Base-by-base conservation (phyloP, 2,797 vertebrate species). In the Falco naumanni region DNA sequence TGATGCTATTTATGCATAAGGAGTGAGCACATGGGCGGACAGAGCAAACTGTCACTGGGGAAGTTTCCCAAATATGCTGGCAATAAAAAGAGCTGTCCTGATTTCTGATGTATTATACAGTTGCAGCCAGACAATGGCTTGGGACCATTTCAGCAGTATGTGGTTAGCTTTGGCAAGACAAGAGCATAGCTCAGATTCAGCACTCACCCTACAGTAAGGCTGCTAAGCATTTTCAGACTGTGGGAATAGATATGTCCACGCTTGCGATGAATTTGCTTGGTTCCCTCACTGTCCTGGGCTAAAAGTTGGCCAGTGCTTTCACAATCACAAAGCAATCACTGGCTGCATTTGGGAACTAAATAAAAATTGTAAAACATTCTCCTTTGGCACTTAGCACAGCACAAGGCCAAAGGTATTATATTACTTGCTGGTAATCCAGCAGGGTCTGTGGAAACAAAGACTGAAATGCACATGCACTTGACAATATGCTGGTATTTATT, bases 71-170 rank as follows among this genome's bases (percentile, higher is more conserved):
- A 37, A 60, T 26, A 71, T 1, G 7, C 48, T 71, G 34, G 39
- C 72, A 91, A 59, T 75, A 75, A 84, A 87, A 86, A 54, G 31
- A 92, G 26, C 69, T 95, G 57, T 76, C 24, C 66, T 87, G 51
- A 74, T 83, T 89, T 84, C 80, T 90, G 53, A 64, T 39, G 14
- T 16, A 13, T 74, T 51, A 29, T 3, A 45, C 57, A 65, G 63
- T 10, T 90, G 37, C 50, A 94, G 72, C 41, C 87, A 94, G 71
- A 74, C 45, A 89, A 81, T 50, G 48, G 57, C 50, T 91, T 86
- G 84, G 84, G 77, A 89, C 63, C 24, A 33, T 66, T 95, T 93
- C 91, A 97, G 84, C 74, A 82, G 56, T 25, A 20, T 28, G 63
- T 87, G 83, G 85, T 90, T 94, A 79, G 79, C 41, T 37, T 70